These are phyloP conservation scores for Intellagama lesueurii DNA, from an alignment of 2,797 vertebrate species.

Conservation along the genomic window DNA sequence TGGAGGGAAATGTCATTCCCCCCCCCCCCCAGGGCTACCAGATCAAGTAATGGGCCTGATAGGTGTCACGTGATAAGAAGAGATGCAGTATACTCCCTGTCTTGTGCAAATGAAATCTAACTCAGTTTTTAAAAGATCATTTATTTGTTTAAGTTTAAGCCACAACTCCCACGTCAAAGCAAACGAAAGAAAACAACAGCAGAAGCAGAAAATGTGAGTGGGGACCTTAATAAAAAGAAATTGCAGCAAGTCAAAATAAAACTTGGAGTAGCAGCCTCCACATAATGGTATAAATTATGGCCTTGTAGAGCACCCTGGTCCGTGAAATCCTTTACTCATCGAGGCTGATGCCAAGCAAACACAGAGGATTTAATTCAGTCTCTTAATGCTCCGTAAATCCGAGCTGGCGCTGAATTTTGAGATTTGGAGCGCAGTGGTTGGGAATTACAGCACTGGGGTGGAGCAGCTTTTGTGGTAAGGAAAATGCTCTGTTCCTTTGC, in stretches of 20 bases:
- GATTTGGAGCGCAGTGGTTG: constrained; percentile 47
- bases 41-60: constrained; percentile 61
- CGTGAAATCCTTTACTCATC: constrained; percentile 71
- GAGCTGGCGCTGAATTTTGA: constrained; percentile 59
- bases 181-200: constrained; percentile 58
- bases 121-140: constrained; percentile 69
- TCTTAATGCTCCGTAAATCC: constrained; percentile 65
- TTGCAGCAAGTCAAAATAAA: constrained; percentile 68
- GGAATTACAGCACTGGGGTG: constrained; percentile 52
- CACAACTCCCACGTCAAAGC: constrained; percentile 71
- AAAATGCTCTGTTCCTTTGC: constrained; percentile 52
- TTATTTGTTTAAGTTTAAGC: constrained; percentile 73
- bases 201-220: constrained; percentile 62
- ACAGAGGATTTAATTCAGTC: constrained; percentile 70
- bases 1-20: constrained; percentile 80
- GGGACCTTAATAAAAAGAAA: constrained; percentile 73
- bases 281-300: constrained; percentile 68
- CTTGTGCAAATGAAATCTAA: constrained; percentile 61
- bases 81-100: constrained; percentile 37
- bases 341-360: constrained; percentile 64
- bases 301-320: constrained; percentile 70
- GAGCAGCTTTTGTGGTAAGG: constrained; percentile 48
- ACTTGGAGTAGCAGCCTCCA: constrained; percentile 65
- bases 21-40: constrained; percentile 60
- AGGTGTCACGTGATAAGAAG: constrained; percentile 46